Percentiles rank a stretch among this genome's conserved stretches.
These are phyloP conservation scores for Parasteatoda tepidariorum DNA, from an alignment of 1,140 invertebrate species.

Conservation along the genomic window DNA sequence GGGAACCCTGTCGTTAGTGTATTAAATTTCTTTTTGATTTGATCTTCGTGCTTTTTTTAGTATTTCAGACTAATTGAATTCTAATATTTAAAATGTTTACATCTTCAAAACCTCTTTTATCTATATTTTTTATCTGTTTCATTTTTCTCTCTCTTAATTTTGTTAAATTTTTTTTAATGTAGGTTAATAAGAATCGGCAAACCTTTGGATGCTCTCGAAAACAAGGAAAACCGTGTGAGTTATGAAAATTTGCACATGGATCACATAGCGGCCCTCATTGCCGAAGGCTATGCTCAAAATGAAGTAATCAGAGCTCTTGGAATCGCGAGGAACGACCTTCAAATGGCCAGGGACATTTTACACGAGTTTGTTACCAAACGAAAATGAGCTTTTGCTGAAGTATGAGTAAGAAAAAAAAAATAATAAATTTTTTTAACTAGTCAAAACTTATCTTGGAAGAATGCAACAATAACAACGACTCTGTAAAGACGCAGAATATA, in stretches of 20 bases:
- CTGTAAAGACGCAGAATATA: neutral
- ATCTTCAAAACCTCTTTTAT: too few relatives aligned
- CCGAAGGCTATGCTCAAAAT: conserved; percentile 89
- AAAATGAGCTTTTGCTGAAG: conserved; percentile 39
- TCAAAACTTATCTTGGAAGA: conserved; percentile 24
- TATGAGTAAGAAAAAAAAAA: neutral
- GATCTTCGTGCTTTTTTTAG: too few relatives aligned
- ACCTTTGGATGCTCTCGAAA: conserved; percentile 68
- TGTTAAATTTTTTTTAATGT: too few relatives aligned
- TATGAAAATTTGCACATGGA: conserved; percentile 94
- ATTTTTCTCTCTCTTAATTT: too few relatives aligned
- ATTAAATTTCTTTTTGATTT: too few relatives aligned
- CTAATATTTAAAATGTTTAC: too few relatives aligned
- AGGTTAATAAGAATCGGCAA: conserved; percentile 63
- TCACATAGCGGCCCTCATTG: conserved; percentile 86
- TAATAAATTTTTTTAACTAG: conserved; percentile 36
- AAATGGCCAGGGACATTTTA: conserved; percentile 95
- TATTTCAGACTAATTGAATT: too few relatives aligned
- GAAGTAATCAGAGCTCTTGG: conserved; percentile 89
- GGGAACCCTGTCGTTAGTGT: too few relatives aligned
- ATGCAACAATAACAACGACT: neutral
- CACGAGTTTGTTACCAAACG: conserved; percentile 86
- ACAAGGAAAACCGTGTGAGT: conserved; percentile 65
- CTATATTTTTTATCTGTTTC: too few relatives aligned
- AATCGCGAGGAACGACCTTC: conserved; percentile 90